Evolutionary conservation across 2,888 invertebrate species (phyloP), one percentile per base, ranked within the genome.

Genomic region (Oxyscelio sp.): DNA sequence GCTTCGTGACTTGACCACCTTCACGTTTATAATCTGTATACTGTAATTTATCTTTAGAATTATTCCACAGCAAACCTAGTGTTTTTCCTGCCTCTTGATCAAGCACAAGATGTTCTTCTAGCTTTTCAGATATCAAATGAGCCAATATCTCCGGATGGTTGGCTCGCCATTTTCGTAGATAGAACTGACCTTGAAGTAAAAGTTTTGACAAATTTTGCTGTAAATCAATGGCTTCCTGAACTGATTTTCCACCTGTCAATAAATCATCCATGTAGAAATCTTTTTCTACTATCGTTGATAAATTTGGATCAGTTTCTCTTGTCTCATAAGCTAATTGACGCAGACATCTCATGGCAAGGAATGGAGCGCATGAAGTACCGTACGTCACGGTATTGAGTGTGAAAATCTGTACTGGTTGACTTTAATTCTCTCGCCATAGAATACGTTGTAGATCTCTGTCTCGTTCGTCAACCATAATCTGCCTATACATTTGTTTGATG

Each of bases 1-100:
- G 65, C 38, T 85, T 85, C 9, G 83, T 80, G 0, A 54, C 15
- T 0, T 22, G 24, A 3, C 8, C 8, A 1, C 0, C 27, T 56
- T 59, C 71, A n/a, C 19, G 19, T 15, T 24, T 50, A 11, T 74
- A 34, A 9, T 78, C 56, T 2, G 31, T 38, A 43, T 84, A 86
- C 22, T 74, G 79, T 13, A 85, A 19, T 2, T 9, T 52, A 43
- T 85, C 85, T 31, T 21, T 8, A 2, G 19, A 45, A 0, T 82
- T 58, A 22, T 88, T 71, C 87, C 88, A 87, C 4, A 87, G n/a
- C 19, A 86, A 48, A 0, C 85, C 85, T 0, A 87, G 38, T 0
- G 85, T 85, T 38, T 87, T 85, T 4, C 65, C 21, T 9, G 85
- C 15, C n/a, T 74, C 81, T n/a, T 73, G 73, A 48, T 74, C 70